Percentiles rank a stretch among this genome's conserved stretches.
Conservation (phyloP, 1,140 invertebrate genomes). For the Procambarus virginalis region DNA sequence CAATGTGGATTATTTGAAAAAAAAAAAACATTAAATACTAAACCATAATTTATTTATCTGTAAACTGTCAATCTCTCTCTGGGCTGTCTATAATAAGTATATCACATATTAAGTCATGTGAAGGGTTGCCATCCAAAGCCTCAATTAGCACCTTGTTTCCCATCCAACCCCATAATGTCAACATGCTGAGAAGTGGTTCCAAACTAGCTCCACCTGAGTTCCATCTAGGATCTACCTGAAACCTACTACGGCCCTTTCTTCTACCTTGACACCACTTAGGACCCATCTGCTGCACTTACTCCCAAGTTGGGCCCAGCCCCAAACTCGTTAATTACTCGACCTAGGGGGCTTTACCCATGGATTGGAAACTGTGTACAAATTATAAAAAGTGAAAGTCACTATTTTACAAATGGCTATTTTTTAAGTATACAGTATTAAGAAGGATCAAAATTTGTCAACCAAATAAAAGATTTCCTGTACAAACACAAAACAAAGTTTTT, state of each 20-base stretch:
- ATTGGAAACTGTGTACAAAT: constrained; percentile 1
- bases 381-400: constrained; percentile 5
- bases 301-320: neutral
- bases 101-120: neutral
- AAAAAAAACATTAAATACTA: too few species aligned
- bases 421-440: neutral
- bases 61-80: too few species aligned
- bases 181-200: neutral
- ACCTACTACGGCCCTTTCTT: neutral
- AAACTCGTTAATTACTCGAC: neutral
- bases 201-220: neutral
- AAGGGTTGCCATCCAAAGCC: neutral
- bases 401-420: neutral
- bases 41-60: too few species aligned
- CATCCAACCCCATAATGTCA: neutral
- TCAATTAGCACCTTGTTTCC: neutral
- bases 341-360: neutral
- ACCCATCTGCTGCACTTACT: neutral
- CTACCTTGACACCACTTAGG: neutral
- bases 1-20: too few species aligned
- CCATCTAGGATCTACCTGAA: neutral
- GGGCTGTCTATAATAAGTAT: neutral
- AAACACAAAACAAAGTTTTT: neutral
- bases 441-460: neutral
- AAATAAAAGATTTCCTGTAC: constrained; percentile 4